Evolutionary conservation across 2,113 vertebrate species (phyloP).

Genomic region (Xenopus tropicalis): UCB_Xtro_10.0 CM004443.2:83168501-83169000

Average conservation of each 20-base stretch:
- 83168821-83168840: conserved; percentile 14
- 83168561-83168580: too few species aligned
- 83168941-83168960: neutral
- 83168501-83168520: too few species aligned
- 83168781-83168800: neutral
- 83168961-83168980: too few species aligned
- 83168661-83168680: too few species aligned
- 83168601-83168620: too few species aligned
- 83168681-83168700: conserved; percentile 18
- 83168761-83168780: neutral
- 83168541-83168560: too few species aligned
- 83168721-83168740: conserved; percentile 21
- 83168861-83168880: neutral
- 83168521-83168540: too few species aligned
- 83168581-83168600: too few species aligned
- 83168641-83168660: too few species aligned
- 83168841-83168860: too few species aligned
- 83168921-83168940: conserved; percentile 8
- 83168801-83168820: conserved; percentile 21
- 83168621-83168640: too few species aligned
- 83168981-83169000: too few species aligned
- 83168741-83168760: neutral
- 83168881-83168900: neutral
- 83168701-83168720: conserved; percentile 7
- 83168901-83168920: neutral